Evolutionary conservation across 2,797 vertebrate species (phyloP).

Genomic region (Pristis pectinata): DNA sequence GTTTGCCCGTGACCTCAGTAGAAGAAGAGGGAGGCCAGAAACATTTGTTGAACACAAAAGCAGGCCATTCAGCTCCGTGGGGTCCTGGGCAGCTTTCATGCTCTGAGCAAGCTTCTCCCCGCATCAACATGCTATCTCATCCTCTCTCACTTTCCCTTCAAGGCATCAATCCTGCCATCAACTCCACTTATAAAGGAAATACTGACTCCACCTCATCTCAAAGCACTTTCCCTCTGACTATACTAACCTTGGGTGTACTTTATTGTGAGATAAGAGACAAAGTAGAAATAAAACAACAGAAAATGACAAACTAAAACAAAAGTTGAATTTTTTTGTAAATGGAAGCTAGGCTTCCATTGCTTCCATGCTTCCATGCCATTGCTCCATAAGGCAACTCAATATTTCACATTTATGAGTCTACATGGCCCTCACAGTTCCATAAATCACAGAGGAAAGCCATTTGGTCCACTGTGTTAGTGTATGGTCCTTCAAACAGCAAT

Average conservation of each 20-base stretch:
- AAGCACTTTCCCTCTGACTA: neutral
- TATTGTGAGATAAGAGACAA: neutral
- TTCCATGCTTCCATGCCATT: too few species aligned
- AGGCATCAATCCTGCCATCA: too few species aligned
- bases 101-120: neutral
- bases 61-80: neutral
- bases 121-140: neutral
- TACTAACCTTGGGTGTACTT: neutral
- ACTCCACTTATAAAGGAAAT: too few species aligned
- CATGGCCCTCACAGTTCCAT: neutral
- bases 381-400: neutral
- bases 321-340: slow-evolving; percentile 3
- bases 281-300: slow-evolving; percentile 13
- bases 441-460: neutral
- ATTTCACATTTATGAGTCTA: neutral
- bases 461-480: neutral
- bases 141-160: neutral
- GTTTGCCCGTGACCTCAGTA: neutral
- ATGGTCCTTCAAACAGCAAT: neutral
- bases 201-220: neutral
- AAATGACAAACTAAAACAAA: slow-evolving; percentile 37
- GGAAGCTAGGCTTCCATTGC: neutral
- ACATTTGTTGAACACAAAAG: neutral
- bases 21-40: neutral
- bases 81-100: neutral